phyloP scores from a whole-genome alignment of 2,113 vertebrate species.

The Grus americana region DNA sequence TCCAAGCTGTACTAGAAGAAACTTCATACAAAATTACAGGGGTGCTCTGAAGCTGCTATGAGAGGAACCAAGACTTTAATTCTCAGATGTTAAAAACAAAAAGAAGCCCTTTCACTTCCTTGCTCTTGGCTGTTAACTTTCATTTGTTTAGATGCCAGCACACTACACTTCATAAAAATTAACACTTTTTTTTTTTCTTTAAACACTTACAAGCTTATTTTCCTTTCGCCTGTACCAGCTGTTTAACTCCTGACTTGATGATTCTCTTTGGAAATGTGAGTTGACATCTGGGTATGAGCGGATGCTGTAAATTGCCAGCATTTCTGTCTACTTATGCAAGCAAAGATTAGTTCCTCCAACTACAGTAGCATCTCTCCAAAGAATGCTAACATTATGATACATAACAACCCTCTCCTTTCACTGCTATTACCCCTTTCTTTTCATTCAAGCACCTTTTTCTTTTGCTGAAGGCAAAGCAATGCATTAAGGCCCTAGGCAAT shows the following conservation, averaged over 20 bases:
- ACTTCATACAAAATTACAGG: neutral
- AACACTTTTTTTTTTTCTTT: constrained; percentile 39
- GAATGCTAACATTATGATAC: constrained; percentile 42
- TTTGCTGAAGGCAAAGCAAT: constrained; percentile 32
- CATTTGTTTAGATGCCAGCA: constrained; percentile 50
- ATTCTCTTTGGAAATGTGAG: constrained; percentile 61
- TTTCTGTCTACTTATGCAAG: constrained; percentile 65
- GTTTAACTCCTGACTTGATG: constrained; percentile 65
- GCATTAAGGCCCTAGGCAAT: constrained; percentile 21
- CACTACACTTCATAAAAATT: constrained; percentile 55
- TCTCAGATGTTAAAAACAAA: neutral
- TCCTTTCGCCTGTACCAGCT: constrained; percentile 54
- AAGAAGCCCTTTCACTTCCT: neutral
- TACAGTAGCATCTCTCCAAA: constrained; percentile 35
- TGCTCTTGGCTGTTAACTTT: constrained; percentile 18
- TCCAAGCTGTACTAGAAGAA: neutral
- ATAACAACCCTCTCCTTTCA: constrained; percentile 36
- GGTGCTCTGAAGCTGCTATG: neutral
- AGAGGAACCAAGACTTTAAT: neutral
- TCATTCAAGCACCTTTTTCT: constrained; percentile 24
- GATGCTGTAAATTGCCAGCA: constrained; percentile 62
- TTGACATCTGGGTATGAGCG: constrained; percentile 54
- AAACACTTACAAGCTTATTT: constrained; percentile 66
- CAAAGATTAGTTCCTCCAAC: constrained; percentile 51
- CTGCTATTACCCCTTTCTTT: constrained; percentile 24